A percentile compares a stretch with the other conserved stretches of the same genome.
Evolutionary conservation across 2,113 vertebrate genomes (phyloP).

Genomic region (Hippolais icterina): DNA sequence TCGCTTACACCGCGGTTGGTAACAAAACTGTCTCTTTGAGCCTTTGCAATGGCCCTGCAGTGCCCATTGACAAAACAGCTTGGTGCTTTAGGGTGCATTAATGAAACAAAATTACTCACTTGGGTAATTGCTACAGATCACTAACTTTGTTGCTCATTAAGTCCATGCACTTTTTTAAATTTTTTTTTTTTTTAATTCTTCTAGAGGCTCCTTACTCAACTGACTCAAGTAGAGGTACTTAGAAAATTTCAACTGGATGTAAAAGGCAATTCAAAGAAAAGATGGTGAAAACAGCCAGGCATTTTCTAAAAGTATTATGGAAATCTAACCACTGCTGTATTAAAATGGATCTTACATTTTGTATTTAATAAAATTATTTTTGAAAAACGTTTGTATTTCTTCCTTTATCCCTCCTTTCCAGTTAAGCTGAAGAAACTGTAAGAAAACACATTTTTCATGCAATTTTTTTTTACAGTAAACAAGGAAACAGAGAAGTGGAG

Average conservation of each 20-base stretch:
- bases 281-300: background rate
- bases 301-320: background rate
- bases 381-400: background rate
- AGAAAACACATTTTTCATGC: background rate
- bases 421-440: background rate
- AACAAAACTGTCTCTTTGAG: conserved; percentile 4
- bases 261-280: background rate
- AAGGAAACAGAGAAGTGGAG: background rate
- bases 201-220: background rate
- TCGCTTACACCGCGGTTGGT: background rate
- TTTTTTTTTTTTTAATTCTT: background rate
- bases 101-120: conserved; percentile 55
- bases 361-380: background rate
- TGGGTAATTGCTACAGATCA: conserved; percentile 54
- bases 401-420: background rate
- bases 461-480: background rate
- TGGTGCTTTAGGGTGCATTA: conserved; percentile 43
- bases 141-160: conserved; percentile 59
- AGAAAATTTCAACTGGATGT: background rate
- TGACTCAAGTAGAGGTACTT: background rate
- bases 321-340: background rate
- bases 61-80: conserved; percentile 53
- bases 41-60: background rate
- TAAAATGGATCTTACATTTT: background rate
- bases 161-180: background rate